Base-by-base conservation (phyloP, 2,888 invertebrate genomes). In the Punctoribates punctum region DNA sequence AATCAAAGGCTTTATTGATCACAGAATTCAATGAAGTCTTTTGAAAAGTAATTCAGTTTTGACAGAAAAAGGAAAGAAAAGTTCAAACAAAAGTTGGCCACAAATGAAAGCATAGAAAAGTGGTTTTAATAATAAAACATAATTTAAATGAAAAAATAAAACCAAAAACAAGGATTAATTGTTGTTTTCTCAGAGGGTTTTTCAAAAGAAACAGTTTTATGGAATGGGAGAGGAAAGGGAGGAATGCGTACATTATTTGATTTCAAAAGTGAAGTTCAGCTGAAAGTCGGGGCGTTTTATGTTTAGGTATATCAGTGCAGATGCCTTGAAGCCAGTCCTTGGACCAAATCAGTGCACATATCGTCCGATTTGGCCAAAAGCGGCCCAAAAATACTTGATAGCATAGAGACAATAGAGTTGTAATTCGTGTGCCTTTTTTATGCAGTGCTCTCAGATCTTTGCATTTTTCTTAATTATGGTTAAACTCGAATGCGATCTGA, bases 291-390 rank as follows among this genome's bases (percentile, higher is more conserved):
- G 65, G 34, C 65, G 34, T 29, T 65, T 65, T 38, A 65, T 65
- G 65, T 65, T 57, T 57, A 65, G 65, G n/a, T 65, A 20, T 25
- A 23, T 5, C 13, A 34, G 34, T 8, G 25, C 34, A 34, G 29
- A 65, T 65, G 65, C 60, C 60, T 60, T 60, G 27, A 25, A 60
- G 60, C 60, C 17, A 60, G 60, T 25, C 60, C 60, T 60, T 60
- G 60, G 60, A 60, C 60, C 60, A 60, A 20, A 27, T 60, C 29
- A 60, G 51, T 51, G 51, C 17, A 51, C 51, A 51, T 11, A 51
- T n/a, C 17, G n/a, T n/a, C 51, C 20, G 51, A 51, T 51, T 51
- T 51, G 51, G 51, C 8, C 51, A 20, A 51, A 51, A 51, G 17
- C 51, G 17, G 11, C 17, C 34, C 51, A 51, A 51, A 51, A 51